Percentiles rank a stretch among this genome's conserved stretches.
phyloP scores from a whole-genome alignment of 1,140 invertebrate genomes.

The Bombus superbus region DNA sequence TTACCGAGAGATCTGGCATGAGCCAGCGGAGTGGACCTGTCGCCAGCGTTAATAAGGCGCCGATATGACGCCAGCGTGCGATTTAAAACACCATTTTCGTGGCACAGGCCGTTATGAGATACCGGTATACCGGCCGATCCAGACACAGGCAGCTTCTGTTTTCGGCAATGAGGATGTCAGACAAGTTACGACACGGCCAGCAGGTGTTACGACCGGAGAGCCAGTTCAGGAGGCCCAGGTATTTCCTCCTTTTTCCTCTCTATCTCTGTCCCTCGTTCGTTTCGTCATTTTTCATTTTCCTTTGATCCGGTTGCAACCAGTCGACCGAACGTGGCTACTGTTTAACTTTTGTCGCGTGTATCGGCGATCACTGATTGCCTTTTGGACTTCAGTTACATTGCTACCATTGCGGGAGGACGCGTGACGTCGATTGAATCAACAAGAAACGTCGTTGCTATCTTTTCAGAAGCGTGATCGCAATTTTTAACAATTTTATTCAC shows the following conservation, averaged over 20 bases:
- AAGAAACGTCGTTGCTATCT: neutral
- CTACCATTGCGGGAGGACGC: neutral
- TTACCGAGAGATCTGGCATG: neutral
- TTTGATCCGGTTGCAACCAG: neutral
- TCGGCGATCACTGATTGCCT: slow-evolving; percentile 61
- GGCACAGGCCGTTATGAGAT: slow-evolving; percentile 63
- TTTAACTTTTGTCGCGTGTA: slow-evolving; percentile 31
- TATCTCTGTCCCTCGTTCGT: neutral
- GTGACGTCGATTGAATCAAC: neutral
- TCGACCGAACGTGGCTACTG: slow-evolving; percentile 7
- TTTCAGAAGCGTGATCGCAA: neutral
- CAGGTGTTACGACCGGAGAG: slow-evolving; percentile 52
- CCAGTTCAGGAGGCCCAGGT: neutral
- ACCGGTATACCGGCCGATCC: slow-evolving; percentile 57
- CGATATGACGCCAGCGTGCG: slow-evolving; percentile 42
- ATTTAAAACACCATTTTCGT: slow-evolving; percentile 63
- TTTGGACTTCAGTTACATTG: slow-evolving; percentile 18
- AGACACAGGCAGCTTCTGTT: slow-evolving; percentile 59
- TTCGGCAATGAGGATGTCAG: slow-evolving; percentile 66
- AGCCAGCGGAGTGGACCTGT: neutral
- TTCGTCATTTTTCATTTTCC: slow-evolving; percentile 15
- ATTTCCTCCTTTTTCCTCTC: neutral
- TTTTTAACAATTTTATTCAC: neutral
- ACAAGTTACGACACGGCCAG: slow-evolving; percentile 58
- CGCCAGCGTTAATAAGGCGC: slow-evolving; percentile 29